These are phyloP conservation scores for Aphaenogaster floridana DNA, from an alignment of 1,140 invertebrate genomes.

Conservation along the genomic window DNA sequence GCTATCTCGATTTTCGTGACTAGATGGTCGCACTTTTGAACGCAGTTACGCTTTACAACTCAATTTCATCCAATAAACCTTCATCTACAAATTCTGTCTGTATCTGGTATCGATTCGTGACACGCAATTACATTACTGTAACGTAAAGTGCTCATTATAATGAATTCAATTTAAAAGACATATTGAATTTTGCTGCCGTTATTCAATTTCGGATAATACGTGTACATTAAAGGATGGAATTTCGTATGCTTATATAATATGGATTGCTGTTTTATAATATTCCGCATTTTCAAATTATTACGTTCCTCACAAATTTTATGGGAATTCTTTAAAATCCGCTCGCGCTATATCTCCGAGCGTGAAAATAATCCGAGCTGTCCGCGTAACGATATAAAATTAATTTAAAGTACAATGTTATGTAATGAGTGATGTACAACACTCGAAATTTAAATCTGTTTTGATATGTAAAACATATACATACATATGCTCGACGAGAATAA, in stretches of 20 bases:
- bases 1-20: constrained; percentile 69
- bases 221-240: constrained; percentile 16
- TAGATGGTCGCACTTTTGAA: constrained; percentile 65
- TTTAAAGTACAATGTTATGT: constrained; percentile 25
- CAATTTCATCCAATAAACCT: constrained; percentile 49
- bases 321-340: constrained; percentile 44
- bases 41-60: constrained; percentile 56
- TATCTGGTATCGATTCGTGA: constrained; percentile 50
- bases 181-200: constrained; percentile 37
- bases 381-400: constrained; percentile 36
- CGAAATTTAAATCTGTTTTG: neutral
- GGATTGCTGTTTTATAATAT: constrained; percentile 35
- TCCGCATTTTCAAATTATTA: constrained; percentile 42
- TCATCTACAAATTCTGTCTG: constrained; percentile 43
- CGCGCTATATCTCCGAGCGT: constrained; percentile 1
- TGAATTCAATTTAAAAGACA: constrained; percentile 46
- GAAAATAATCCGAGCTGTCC: constrained; percentile 24
- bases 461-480: neutral
- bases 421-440: neutral
- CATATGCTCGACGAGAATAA: neutral
- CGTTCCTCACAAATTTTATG: constrained; percentile 36
- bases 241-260: constrained; percentile 17
- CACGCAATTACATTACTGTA: constrained; percentile 51
- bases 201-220: constrained; percentile 23
- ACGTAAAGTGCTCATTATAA: constrained; percentile 50